Base-by-base conservation (phyloP, 2,113 vertebrate genomes). In the Pycnonotus jocosus region DNA sequence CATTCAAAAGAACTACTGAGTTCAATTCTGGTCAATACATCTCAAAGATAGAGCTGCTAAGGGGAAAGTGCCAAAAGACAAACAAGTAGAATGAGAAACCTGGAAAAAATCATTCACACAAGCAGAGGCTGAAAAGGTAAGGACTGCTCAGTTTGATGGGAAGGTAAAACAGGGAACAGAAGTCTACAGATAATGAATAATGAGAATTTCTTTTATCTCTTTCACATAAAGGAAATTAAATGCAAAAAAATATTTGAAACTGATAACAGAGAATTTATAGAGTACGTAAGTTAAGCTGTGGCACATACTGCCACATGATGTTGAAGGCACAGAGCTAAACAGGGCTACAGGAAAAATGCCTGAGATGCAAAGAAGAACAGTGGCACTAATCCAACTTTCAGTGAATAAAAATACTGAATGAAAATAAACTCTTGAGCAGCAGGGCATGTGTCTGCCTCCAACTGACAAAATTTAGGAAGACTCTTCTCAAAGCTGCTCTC, bases 11-110 rank as follows among this genome's bases (percentile, higher is more conserved):
- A 96, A 86, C 74, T 70, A 94, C 90, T 1, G 51, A 81, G 79
- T 69, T 95, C 81, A 82, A 8, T 91, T 94, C 78, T 88, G 71
- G 91, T 92, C 94, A 94, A 94, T 80, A 87, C 71, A 73, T 81
- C 69, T 93, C 79, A 87, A 92, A 94, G 74, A 69, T 37, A 80
- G 71, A 94, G 77, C 68, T 16, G 3, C 82, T 60, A 88, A 61
- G 56, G 60, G 60, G 31, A 77, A 95, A 83, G 33, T 64, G 74
- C 48, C 73, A 44, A 23, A 83, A 96, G 64, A 93, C 85, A 94
- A 93, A 76, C 74, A 90, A 78, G 40, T 10, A 83, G 53, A 96
- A 92, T 25, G 28, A 90, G 88, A 97, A 95, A 88, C 40, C 60
- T 68, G 58, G 44, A 73, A 87, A 87, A 94, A 82, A 68, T 58